phyloP scores from a whole-genome alignment of 2,888 invertebrate species.

The Labia minor region DNA sequence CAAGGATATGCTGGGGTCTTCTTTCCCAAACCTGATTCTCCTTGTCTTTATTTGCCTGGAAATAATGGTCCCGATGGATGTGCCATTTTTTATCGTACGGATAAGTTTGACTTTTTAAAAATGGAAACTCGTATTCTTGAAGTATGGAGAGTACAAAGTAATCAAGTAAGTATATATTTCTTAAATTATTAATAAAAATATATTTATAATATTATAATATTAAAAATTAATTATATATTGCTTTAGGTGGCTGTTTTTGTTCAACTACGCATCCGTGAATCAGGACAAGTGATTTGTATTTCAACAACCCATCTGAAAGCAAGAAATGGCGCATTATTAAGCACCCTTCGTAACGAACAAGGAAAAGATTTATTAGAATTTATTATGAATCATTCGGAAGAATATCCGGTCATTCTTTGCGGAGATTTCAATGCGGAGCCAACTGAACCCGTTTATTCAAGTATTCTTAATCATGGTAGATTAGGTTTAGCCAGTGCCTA shows the following conservation, averaged over 20 bases:
- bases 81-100: constrained; percentile 57
- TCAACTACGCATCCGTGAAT: constrained; percentile 43
- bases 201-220: no score
- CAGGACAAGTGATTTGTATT: constrained; percentile 50
- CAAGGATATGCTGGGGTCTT: constrained; percentile 59
- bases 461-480: constrained; percentile 41
- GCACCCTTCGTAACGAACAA: constrained; percentile 58
- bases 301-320: constrained; percentile 67
- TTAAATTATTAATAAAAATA: background rate
- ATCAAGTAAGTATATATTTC: constrained; percentile 43
- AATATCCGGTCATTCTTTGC: constrained; percentile 51
- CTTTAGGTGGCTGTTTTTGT: constrained; percentile 49
- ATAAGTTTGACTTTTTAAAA: constrained; percentile 49
- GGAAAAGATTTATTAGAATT: constrained; percentile 55
- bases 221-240: no score
- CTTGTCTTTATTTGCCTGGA: constrained; percentile 57
- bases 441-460: constrained; percentile 54
- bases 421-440: constrained; percentile 72
- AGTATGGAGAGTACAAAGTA: constrained; percentile 62
- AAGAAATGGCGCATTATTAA: constrained; percentile 52
- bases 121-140: constrained; percentile 50
- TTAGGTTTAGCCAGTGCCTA: constrained; percentile 44
- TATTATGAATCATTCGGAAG: constrained; percentile 38
- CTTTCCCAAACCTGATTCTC: constrained; percentile 66
- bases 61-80: constrained; percentile 71